Percentiles rank a stretch among this genome's conserved stretches.
phyloP scores from a whole-genome alignment of 2,888 invertebrate species.

The Sarcophaga carnaria region DNA sequence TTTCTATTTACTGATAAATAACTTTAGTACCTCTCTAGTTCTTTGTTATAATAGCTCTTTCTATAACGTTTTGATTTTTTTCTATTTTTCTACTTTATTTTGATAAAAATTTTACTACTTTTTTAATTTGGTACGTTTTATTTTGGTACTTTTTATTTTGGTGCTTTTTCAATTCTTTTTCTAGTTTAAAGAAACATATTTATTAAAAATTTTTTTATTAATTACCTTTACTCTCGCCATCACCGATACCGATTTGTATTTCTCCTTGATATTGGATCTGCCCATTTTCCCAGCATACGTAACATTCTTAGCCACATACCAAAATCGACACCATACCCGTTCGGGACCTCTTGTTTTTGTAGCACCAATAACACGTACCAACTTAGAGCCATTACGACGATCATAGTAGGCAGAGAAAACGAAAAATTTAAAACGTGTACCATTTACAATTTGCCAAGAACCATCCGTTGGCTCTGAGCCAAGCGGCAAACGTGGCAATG shows the following conservation, averaged over 20 bases:
- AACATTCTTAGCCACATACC: conserved; percentile 83
- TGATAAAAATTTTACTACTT: too few relatives aligned
- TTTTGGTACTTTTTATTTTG: too few relatives aligned
- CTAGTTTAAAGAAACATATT: too few relatives aligned
- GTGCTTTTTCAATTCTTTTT: too few relatives aligned
- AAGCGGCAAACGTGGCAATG: conserved; percentile 85
- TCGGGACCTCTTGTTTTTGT: conserved; percentile 94
- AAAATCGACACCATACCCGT: conserved; percentile 90
- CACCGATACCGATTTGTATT: conserved; percentile 85
- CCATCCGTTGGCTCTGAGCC: conserved; percentile 88
- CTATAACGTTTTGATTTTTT: too few relatives aligned
- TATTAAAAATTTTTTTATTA: not conserved
- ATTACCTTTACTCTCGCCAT: conserved; percentile 89
- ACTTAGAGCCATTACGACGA: conserved; percentile 85
- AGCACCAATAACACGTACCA: conserved; percentile 92
- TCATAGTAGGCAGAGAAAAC: conserved; percentile 96
- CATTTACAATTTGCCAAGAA: conserved; percentile 87
- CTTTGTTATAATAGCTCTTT: too few relatives aligned
- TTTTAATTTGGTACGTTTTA: too few relatives aligned
- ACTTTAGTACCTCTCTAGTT: too few relatives aligned
- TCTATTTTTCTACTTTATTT: too few relatives aligned
- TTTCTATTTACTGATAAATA: too few relatives aligned
- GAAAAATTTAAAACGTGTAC: conserved; percentile 90
- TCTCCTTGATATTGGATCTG: conserved; percentile 70
- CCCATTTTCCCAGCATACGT: conserved; percentile 45